Conservation (phyloP, 2,888 invertebrate species). For the Drosophila eohydei region DNA sequence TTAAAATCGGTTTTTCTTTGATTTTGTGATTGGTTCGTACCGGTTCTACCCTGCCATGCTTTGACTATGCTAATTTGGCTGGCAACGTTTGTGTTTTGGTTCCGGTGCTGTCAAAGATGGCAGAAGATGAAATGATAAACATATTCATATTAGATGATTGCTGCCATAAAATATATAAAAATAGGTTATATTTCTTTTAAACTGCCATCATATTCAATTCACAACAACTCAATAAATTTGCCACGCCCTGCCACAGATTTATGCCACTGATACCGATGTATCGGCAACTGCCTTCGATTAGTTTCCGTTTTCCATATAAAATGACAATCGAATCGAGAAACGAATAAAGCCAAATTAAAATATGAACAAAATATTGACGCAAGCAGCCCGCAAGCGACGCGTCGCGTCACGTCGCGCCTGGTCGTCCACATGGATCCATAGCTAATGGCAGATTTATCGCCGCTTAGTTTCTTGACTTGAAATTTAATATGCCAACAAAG, state of each 20-base stretch:
- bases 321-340: conserved; percentile 53
- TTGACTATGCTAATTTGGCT: conserved; percentile 62
- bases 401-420: background rate
- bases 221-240: conserved; percentile 48
- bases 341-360: background rate
- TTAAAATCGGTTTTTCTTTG: conserved; percentile 50
- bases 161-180: conserved; percentile 54
- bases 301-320: conserved; percentile 25
- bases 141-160: conserved; percentile 43
- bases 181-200: conserved; percentile 30
- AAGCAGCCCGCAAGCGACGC: conserved; percentile 11
- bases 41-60: conserved; percentile 21
- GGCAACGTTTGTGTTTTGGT: conserved; percentile 45
- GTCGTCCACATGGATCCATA: conserved; percentile 34
- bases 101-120: conserved; percentile 59
- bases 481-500: conserved; percentile 60
- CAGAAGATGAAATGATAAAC: conserved; percentile 43
- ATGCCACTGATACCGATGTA: conserved; percentile 11
- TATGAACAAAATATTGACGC: conserved; percentile 42
- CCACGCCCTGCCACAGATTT: conserved; percentile 54
- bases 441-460: conserved; percentile 58
- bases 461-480: conserved; percentile 40
- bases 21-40: conserved; percentile 29
- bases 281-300: conserved; percentile 1
- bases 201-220: conserved; percentile 43